Conservation (phyloP, 35 echinoderm and acorn worm species). For the Nesometra sesokonis region DNA sequence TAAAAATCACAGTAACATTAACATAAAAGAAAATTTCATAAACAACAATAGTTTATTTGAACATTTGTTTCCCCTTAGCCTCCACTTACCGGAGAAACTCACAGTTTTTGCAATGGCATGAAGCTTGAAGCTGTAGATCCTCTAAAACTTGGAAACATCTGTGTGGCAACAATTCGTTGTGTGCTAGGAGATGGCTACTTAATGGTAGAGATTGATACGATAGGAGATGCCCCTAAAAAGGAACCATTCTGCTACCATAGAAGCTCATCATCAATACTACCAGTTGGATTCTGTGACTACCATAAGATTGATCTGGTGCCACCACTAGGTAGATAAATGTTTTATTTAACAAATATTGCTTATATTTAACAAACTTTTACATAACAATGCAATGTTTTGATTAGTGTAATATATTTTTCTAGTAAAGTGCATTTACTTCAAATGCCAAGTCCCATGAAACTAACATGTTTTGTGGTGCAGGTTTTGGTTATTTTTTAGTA, state of each 20-base stretch:
- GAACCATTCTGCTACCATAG: slow-evolving; percentile 93
- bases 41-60: too few species aligned
- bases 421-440: too few species aligned
- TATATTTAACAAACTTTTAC: neutral
- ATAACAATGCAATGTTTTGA: too few species aligned
- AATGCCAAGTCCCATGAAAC: too few species aligned
- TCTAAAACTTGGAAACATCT: slow-evolving; percentile 73
- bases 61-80: slow-evolving; percentile 28
- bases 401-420: too few species aligned
- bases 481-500: too few species aligned
- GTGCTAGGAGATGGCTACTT: slow-evolving; percentile 76
- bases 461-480: too few species aligned
- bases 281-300: slow-evolving; percentile 88
- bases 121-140: slow-evolving; percentile 97
- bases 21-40: too few species aligned
- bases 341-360: neutral
- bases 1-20: too few species aligned
- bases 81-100: slow-evolving; percentile 32
- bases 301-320: slow-evolving; percentile 84
- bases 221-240: slow-evolving; percentile 41
- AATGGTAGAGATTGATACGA: slow-evolving; percentile 88
- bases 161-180: slow-evolving; percentile 81
- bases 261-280: slow-evolving; percentile 67
- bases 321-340: slow-evolving; percentile 51
- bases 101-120: slow-evolving; percentile 60